These are phyloP conservation scores for Nomada fabriciana DNA, from an alignment of 2,888 invertebrate genomes.

Conservation along the genomic window DNA sequence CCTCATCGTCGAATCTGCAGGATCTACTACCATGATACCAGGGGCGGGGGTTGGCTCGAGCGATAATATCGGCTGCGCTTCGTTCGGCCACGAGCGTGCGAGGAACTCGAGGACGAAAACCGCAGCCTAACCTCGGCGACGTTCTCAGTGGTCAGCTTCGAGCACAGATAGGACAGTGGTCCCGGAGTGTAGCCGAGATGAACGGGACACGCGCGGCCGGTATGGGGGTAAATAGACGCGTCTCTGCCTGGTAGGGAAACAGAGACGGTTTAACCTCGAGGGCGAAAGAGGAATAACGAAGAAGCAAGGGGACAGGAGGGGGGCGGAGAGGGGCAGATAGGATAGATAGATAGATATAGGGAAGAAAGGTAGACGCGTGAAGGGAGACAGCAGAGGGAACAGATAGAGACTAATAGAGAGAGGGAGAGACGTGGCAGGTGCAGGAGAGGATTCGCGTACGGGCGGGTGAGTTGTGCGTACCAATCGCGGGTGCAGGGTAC, in stretches of 20 bases:
- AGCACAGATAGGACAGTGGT: slow-evolving; percentile 45
- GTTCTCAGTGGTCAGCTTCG: slow-evolving; percentile 59
- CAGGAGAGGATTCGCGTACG: slow-evolving; percentile 73
- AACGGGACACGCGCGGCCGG: slow-evolving; percentile 58
- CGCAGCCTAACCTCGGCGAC: slow-evolving; percentile 59
- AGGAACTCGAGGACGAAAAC: slow-evolving; percentile 63
- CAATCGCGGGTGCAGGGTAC: slow-evolving; percentile 74
- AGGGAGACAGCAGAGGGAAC: slow-evolving; percentile 18
- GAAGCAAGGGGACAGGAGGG: background rate
- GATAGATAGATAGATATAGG: slow-evolving; percentile 8
- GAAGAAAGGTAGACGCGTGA: slow-evolving; percentile 17
- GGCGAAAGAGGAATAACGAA: slow-evolving; percentile 11
- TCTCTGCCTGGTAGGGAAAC: slow-evolving; percentile 16
- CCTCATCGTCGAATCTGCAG: background rate
- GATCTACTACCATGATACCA: background rate
- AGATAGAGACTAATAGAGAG: slow-evolving; percentile 39
- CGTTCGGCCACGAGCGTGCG: slow-evolving; percentile 54
- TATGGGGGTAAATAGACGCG: slow-evolving; percentile 56
- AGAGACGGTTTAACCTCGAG: slow-evolving; percentile 18
- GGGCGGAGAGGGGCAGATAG: slow-evolving; percentile 29
- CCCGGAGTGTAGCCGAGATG: slow-evolving; percentile 41
- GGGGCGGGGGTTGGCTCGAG: slow-evolving; percentile 16
- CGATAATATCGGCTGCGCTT: slow-evolving; percentile 53
- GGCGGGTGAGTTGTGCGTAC: slow-evolving; percentile 73
- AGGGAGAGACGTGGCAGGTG: slow-evolving; percentile 65